Base-by-base conservation (phyloP, 2,113 vertebrate species). In the Cyanoderma ruficeps region DNA sequence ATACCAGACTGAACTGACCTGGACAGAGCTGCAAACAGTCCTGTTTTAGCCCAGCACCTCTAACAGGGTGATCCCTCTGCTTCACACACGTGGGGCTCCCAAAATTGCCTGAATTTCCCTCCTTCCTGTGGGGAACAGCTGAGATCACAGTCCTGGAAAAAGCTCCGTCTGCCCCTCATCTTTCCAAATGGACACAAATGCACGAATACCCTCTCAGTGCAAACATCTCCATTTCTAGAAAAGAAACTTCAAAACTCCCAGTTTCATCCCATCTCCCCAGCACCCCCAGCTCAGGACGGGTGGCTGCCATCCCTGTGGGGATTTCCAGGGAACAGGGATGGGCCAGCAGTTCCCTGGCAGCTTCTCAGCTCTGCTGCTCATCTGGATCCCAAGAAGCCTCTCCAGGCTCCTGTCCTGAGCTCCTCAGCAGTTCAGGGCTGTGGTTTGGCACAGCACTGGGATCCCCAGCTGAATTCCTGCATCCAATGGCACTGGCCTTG, bases 51-150 rank as follows among this genome's bases (percentile, higher is more conserved):
- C 71, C 52, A n/a, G 67, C 39, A 59, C 70, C 70, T 50, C n/a
- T 9, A 17, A 13, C 3, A 37, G 23, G 20, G n/a, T 19, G 21
- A 20, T 31, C 3, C 1, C 57, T 31, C 8, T 1, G 3, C 15
- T 70, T 16, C 18, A 59, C 30, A 16, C 41, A 20, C 22, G 2
- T 1, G 2, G 2, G 9, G 17, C 28, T 50, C 65, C 39, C 69
- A 15, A 30, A 46, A 77, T 28, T 2, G 6, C 25, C 77, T 23
- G 10, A 47, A 61, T 44, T 46, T 46, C 15, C 25, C 37, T 53
- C n/a, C 3, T 1, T 15, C 13, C 77, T 47, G 65, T 1, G 5
- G n/a, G 14, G 39, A 68, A 20, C 35, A 46, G 39, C 67, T 64
- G 37, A 69, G 65, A 27, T 13, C 14, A 11, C 59, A 17, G 31